A percentile compares a stretch with the other conserved stretches of the same genome.
These are phyloP conservation scores for Phataginus tricuspis DNA, from an alignment of 2,797 vertebrate genomes.

Conservation along the genomic window DNA sequence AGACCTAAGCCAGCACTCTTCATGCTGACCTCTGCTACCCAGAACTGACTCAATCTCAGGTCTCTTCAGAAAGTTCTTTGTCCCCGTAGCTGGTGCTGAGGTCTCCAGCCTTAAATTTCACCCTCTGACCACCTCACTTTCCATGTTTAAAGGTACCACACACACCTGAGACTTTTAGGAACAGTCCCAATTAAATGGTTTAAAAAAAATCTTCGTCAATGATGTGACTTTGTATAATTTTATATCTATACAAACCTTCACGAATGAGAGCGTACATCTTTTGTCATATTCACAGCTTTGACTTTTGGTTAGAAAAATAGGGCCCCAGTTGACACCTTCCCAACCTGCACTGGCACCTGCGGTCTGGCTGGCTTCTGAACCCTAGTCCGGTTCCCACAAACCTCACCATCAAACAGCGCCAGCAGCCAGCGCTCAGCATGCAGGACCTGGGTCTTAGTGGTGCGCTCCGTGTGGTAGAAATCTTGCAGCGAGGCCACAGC, in stretches of 20 bases:
- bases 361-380: not conserved
- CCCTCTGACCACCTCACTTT: not conserved
- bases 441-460: slow-evolving; percentile 72
- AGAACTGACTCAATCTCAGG: not conserved
- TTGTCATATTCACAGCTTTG: not conserved
- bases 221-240: not conserved
- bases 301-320: not conserved
- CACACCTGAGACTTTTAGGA: not conserved
- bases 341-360: not conserved
- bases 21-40: not conserved
- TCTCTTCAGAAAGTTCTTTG: not conserved
- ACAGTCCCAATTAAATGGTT: not conserved
- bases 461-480: slow-evolving; percentile 86
- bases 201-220: not conserved
- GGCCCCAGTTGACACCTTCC: not conserved
- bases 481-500: slow-evolving; percentile 87
- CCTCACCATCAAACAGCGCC: slow-evolving; percentile 88
- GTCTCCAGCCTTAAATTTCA: not conserved
- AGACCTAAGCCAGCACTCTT: not conserved
- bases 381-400: too few relatives aligned
- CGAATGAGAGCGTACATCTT: not conserved
- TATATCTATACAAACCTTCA: not conserved
- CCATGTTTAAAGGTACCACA: not conserved
- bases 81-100: not conserved
- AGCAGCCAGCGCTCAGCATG: slow-evolving; percentile 87